Base-by-base conservation (phyloP, 2,113 vertebrate genomes). In the Mohoua ochrocephala region DNA sequence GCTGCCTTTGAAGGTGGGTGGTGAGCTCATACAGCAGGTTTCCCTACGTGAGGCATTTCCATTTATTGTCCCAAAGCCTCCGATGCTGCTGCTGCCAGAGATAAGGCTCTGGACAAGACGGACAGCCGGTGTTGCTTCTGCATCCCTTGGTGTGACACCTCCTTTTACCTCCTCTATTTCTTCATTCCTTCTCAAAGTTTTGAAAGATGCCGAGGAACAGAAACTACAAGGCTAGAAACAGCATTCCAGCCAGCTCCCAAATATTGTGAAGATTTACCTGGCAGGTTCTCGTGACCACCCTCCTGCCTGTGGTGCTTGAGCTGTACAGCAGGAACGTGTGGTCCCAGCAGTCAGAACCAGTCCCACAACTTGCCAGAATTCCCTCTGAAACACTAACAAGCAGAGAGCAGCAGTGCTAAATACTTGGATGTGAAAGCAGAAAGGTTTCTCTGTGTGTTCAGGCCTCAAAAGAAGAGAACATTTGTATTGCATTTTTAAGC, bases 31-130 rank as follows among this genome's bases (percentile, higher is more conserved):
- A 41, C 16, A 81, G 35, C 33, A 18, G 5, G 3, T 84, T 73
- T 89, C 47, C 19, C 50, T 45, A 0, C 0, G 0, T 53, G 22
- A 84, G 27, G 12, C 14, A 60, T 50, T 67, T n/a, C 54, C 5
- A 0, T 31, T 84, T 44, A n/a, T 65, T 87, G 54, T 63, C 39
- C 33, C 4, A 4, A 86, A 77, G 68, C n/a, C 9, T 67, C 42
- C 73, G 41, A 9, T 30, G 41, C 26, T 64, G 28, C 28, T 80
- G 45, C 63, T 39, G 17, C 35, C 63, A 80, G 68, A 80, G 31
- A 49, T 0, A 5, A 27, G 13, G 35, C 30, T 73, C 37, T 42
- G 52, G 69, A 47, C 39, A 67, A 80, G 42, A 28, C 8, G 31
- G 37, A 44, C 42, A 49, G 53, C 65, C 45, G 28, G 24, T 15